phyloP scores from a whole-genome alignment of 2,888 invertebrate species.

The Ochlodes sylvanus region DNA sequence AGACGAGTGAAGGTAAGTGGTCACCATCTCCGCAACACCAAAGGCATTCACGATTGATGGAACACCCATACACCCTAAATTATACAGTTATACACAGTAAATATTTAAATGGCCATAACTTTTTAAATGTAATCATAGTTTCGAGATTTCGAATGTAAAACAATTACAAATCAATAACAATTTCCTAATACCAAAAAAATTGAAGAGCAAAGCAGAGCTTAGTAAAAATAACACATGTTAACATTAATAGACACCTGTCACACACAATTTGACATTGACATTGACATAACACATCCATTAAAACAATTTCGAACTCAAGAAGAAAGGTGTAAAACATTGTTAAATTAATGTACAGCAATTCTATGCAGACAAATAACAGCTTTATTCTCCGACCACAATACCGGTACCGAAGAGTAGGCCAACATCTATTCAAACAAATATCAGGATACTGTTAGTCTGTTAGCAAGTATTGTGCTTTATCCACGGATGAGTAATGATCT shows the following conservation, averaged over 20 bases:
- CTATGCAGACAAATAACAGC: background rate
- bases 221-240: background rate
- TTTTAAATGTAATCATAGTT: too few species aligned
- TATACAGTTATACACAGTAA: too few species aligned
- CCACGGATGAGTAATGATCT: conserved; percentile 34
- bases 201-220: too few species aligned
- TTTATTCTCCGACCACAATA: conserved; percentile 33
- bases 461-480: conserved; percentile 22
- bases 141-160: too few species aligned
- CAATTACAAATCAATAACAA: too few species aligned
- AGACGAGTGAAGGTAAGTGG: too few species aligned
- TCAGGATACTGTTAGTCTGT: conserved; percentile 45
- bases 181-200: too few species aligned
- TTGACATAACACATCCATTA: background rate
- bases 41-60: too few species aligned
- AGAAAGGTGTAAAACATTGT: background rate
- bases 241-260: background rate
- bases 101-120: too few species aligned
- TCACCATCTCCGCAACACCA: too few species aligned
- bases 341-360: background rate
- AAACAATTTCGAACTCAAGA: background rate
- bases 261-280: too few species aligned
- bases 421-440: conserved; percentile 44
- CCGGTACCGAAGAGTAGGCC: conserved; percentile 44
- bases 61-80: too few species aligned